Percentiles rank a stretch among this genome's conserved stretches.
Conservation (phyloP, 2,113 vertebrate genomes). For the Erythrolamprus reginae region DNA sequence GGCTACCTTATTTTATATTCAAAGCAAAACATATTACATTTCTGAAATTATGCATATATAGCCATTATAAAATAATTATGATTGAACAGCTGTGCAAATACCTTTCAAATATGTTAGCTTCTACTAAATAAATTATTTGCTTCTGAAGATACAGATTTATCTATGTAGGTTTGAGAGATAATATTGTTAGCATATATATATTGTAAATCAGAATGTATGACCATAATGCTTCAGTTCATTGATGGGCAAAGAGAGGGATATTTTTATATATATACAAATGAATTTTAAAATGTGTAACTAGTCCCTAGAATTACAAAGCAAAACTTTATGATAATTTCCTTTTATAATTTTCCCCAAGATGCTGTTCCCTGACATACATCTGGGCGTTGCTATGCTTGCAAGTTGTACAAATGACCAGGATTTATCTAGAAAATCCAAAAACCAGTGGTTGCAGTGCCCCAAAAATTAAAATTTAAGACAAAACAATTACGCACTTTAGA, state of each 20-base stretch:
- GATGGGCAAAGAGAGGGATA: not conserved
- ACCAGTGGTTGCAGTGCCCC: not conserved
- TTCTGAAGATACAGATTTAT: not conserved
- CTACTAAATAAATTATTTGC: not conserved
- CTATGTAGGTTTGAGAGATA: not conserved
- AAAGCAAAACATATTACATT: not conserved
- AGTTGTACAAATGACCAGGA: not conserved
- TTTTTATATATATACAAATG: not conserved
- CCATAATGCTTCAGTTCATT: not conserved
- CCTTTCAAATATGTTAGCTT: not conserved
- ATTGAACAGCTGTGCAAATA: not conserved
- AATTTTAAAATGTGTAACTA: not conserved
- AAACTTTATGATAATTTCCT: not conserved
- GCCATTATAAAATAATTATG: not conserved
- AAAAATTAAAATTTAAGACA: not conserved
- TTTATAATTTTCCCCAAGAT: not conserved
- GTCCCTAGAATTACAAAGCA: not conserved
- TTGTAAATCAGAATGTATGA: not conserved
- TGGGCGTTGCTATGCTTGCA: not conserved
- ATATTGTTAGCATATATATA: not conserved
- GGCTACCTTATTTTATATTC: not conserved
- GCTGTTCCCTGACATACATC: not conserved
- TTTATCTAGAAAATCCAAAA: not conserved
- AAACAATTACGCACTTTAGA: no score
- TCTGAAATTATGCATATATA: not conserved